Evolutionary conservation across 1,140 invertebrate genomes (phyloP), one percentile per base, ranked within the genome.

Genomic region (Octopus sinensis): DNA sequence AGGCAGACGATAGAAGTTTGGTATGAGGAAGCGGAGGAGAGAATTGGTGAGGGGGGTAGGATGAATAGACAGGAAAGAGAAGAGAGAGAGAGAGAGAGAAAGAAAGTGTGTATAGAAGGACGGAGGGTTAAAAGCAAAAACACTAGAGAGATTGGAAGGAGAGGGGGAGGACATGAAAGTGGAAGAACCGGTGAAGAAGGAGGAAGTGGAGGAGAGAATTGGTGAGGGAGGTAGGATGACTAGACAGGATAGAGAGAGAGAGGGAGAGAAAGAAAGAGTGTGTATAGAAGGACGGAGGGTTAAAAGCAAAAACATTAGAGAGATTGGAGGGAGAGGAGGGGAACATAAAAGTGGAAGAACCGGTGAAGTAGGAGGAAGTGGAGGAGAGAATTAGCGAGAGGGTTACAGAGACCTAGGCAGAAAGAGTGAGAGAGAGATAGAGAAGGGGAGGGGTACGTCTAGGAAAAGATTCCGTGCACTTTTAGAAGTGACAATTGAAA

Each of bases 371-470:
- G 79, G 56, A 54, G 52, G 79, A 52, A 54, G 56, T n/a, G 52
- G 56, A 68, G 79, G 4, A 51, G n/a, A 51, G 56, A n/a, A 80
- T 13, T 13, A 6, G n/a, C 4, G 43, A 51, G 43, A 62, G 56
- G 79, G 56, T 13, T 10, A 80, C 3, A 68, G 53, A 54, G 53
- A 62, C n/a, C 17, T n/a, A 54, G 4, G 23, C n/a, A 7, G 17
- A 53, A 79, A 81, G 62, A 84, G 17, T 56, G 68, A 51, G 54
- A 73, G 79, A 80, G n/a, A 80, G n/a, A n/a, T n/a, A n/a, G 68
- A 62, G 43, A 73, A 13, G 23, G 54, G 51, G 4, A 71, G 53
- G 10, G 10, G 12, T 30, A 10, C 4, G 79, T 43, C 30, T 43
- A 3, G 30, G 54, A 6, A 30, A 68, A 5, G 12, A 12, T 43